These are phyloP conservation scores for Macrotus californicus DNA, from an alignment of 2,113 vertebrate species.

Conservation along the genomic window DNA sequence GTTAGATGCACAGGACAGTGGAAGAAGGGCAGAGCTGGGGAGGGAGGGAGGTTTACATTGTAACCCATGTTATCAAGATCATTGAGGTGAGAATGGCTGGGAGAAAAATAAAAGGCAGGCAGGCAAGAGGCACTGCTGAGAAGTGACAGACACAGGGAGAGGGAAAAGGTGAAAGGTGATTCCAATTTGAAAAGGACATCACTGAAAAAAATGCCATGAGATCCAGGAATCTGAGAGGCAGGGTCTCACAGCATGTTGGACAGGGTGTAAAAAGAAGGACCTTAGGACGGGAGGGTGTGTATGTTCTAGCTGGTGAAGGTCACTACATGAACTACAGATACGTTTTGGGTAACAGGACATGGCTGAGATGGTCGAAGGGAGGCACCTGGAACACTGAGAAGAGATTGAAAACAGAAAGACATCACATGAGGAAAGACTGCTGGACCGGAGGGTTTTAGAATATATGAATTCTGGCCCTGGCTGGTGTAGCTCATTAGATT, in stretches of 20 bases:
- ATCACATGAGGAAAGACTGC: neutral
- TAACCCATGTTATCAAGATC: neutral
- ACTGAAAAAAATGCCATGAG: neutral
- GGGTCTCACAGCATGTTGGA: neutral
- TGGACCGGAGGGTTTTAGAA: neutral
- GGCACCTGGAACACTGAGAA: neutral
- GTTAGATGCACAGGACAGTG: neutral
- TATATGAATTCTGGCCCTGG: neutral
- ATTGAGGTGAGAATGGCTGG: neutral
- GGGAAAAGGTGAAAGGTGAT: neutral
- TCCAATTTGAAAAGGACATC: neutral
- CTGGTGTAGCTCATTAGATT: too few relatives aligned
- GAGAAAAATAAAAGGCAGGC: neutral
- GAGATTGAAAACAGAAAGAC: neutral
- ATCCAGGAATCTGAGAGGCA: neutral
- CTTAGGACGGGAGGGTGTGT: neutral
- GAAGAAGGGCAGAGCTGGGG: neutral
- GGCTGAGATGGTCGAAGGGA: neutral
- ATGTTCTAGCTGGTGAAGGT: neutral
- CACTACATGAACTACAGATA: neutral
- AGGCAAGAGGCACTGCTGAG: neutral
- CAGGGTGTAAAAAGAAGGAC: neutral
- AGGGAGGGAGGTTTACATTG: neutral
- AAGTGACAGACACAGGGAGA: neutral
- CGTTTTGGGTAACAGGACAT: neutral